These are phyloP conservation scores for Ditylenchus weischeri DNA, from an alignment of 2,888 invertebrate species.

Conservation along the genomic window DNA sequence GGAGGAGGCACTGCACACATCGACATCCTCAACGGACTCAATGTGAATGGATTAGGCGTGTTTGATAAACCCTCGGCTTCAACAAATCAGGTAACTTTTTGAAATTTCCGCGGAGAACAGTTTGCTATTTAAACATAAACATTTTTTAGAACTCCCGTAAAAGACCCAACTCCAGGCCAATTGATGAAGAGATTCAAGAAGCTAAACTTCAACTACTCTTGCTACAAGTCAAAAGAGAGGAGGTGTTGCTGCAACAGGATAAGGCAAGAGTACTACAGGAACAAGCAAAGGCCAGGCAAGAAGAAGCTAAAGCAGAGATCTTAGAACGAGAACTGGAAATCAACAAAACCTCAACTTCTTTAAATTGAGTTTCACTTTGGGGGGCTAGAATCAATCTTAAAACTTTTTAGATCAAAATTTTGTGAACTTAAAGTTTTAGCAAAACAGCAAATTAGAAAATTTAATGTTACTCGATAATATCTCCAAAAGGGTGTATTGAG, in stretches of 20 bases:
- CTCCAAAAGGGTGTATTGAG: too few relatives aligned
- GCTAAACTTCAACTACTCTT: constrained; percentile 19
- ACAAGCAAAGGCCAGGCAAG: constrained; percentile 24
- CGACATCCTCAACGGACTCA: constrained; percentile 4
- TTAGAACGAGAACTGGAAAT: constrained; percentile 17
- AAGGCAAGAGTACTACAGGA: constrained; percentile 18
- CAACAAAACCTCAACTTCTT: neutral
- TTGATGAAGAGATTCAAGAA: constrained; percentile 19
- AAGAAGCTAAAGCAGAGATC: constrained; percentile 22
- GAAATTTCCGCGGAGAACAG: neutral
- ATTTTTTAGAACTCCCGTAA: constrained; percentile 11
- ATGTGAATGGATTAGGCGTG: constrained; percentile 6
- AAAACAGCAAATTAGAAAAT: too few relatives aligned
- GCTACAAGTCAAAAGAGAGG: constrained; percentile 22
- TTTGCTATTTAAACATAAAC: neutral
- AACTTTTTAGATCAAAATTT: too few relatives aligned
- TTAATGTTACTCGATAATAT: too few relatives aligned
- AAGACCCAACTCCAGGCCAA: constrained; percentile 19
- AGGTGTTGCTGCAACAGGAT: constrained; percentile 19
- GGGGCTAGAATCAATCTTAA: too few relatives aligned
- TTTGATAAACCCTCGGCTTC: neutral
- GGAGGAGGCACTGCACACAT: neutral
- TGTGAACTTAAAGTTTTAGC: too few relatives aligned
- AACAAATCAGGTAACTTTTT: constrained; percentile 1
- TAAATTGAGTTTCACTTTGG: too few relatives aligned